Conservation (phyloP, 2,888 invertebrate genomes). For the Tuberolachnus salignus region DNA sequence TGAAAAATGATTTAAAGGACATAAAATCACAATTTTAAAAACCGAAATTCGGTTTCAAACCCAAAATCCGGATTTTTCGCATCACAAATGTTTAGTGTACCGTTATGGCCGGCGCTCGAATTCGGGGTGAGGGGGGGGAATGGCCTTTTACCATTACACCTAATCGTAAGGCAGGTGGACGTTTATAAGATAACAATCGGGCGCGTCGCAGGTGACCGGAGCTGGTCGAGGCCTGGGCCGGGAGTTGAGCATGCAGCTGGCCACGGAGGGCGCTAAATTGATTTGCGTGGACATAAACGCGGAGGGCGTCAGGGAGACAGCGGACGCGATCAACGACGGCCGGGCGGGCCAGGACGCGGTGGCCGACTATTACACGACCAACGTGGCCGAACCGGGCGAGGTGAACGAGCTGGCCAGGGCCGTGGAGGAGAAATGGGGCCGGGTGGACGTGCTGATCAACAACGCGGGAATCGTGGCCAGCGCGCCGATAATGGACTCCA, state of each 20-base stretch:
- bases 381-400: constrained; percentile 42
- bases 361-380: constrained; percentile 62
- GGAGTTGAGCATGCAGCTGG: constrained; percentile 63
- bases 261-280: constrained; percentile 61
- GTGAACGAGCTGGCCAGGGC: constrained; percentile 32
- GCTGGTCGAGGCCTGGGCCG: constrained; percentile 65
- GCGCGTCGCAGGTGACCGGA: constrained; percentile 63
- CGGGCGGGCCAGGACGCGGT: constrained; percentile 62
- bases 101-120: too few species aligned
- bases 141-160: too few species aligned
- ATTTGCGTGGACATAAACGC: constrained; percentile 59
- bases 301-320: constrained; percentile 59
- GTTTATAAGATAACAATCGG: too few species aligned
- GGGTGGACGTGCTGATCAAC: constrained; percentile 64
- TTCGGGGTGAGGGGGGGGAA: too few species aligned
- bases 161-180: too few species aligned
- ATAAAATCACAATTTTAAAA: too few species aligned
- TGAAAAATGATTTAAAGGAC: too few species aligned
- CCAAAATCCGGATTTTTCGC: too few species aligned
- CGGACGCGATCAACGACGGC: constrained; percentile 59
- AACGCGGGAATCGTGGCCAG: constrained; percentile 65
- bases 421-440: constrained; percentile 57
- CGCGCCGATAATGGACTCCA: constrained; percentile 62
- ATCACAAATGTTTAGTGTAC: too few species aligned
- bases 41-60: too few species aligned